These are phyloP conservation scores for Anguilla marmorata DNA, from an alignment of 2,797 vertebrate genomes.

Conservation along the genomic window DNA sequence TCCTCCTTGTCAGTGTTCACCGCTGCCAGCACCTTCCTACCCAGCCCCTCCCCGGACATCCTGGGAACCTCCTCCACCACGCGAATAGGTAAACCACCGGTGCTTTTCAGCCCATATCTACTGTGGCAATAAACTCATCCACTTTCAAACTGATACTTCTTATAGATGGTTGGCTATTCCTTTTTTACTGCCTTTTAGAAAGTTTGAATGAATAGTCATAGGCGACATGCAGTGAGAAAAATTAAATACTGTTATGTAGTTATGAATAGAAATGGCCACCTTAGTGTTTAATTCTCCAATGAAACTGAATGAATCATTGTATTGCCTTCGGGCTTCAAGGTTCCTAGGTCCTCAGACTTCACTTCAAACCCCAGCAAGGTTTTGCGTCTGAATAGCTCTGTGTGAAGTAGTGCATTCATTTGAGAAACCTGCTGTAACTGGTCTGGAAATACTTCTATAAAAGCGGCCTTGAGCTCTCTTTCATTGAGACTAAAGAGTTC, in stretches of 20 bases:
- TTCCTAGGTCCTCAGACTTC: not conserved
- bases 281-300: not conserved
- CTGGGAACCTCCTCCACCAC: constrained; percentile 64
- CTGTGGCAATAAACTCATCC: not conserved
- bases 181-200: not conserved
- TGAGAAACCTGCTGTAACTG: not conserved
- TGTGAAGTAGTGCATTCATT: not conserved
- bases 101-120: not conserved
- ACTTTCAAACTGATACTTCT: not conserved
- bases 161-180: not conserved
- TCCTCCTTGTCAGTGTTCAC: constrained; percentile 66
- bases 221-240: not conserved
- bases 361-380: not conserved
- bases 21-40: constrained; percentile 70
- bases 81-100: constrained; percentile 67
- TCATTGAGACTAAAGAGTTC: constrained; percentile 3
- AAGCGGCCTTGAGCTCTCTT: not conserved
- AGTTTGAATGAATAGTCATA: not conserved
- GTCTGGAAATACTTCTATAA: constrained; percentile 1
- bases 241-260: not conserved
- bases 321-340: not conserved
- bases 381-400: not conserved
- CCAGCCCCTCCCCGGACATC: constrained; percentile 64
- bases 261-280: not conserved
- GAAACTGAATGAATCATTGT: not conserved